Conservation (phyloP, 2,113 vertebrate species). For the Oreotrochilus melanogaster region DNA sequence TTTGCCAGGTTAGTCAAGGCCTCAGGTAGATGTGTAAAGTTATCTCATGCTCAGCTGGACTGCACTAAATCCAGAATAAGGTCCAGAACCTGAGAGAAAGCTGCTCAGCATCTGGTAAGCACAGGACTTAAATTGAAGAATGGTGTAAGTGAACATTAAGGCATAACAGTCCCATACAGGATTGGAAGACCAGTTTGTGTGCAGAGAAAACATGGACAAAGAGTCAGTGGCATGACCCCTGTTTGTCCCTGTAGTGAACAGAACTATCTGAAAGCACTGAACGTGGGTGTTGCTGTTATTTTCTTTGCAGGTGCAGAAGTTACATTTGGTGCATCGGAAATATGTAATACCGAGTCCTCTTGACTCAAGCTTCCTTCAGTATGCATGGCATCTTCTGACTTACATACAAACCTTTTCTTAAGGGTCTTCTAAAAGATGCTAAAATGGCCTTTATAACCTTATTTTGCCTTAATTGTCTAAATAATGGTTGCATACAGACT, state of each 20-base stretch:
- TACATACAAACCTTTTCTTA: background rate
- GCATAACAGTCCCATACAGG: background rate
- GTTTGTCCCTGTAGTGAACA: background rate
- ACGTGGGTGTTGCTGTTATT: background rate
- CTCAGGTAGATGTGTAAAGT: background rate
- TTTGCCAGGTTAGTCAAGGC: background rate
- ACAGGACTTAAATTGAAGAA: background rate
- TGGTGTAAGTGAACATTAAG: background rate
- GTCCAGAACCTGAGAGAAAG: background rate
- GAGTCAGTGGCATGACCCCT: accelerated
- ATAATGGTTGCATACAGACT: background rate
- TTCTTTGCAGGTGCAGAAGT: background rate
- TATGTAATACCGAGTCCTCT: background rate
- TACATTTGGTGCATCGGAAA: background rate
- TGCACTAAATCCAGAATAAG: background rate
- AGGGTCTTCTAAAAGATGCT: background rate
- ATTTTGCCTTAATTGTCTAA: background rate
- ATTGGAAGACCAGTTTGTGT: background rate
- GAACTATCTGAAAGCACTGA: background rate
- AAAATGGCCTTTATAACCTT: background rate
- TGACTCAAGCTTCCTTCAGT: background rate
- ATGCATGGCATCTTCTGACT: background rate
- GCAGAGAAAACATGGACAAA: background rate
- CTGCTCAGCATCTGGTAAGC: background rate
- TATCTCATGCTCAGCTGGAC: background rate